Evolutionary conservation across 1,140 invertebrate species (phyloP).

Genomic region (Drosophila truncata): DNA sequence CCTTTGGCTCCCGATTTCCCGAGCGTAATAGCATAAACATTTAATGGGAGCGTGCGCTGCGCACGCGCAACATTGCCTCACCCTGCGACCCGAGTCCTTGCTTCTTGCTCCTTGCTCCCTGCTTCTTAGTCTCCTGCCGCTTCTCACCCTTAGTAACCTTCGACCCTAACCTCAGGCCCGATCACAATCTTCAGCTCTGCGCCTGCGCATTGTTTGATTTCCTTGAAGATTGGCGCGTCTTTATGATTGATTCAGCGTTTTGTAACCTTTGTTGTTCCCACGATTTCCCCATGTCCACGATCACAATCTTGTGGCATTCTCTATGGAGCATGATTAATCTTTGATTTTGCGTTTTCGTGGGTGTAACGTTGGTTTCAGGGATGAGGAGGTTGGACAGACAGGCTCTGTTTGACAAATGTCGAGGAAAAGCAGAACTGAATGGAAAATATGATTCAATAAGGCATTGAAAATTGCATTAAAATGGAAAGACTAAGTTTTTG

Average conservation of each 20-base stretch:
- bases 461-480: not conserved
- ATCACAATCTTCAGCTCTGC: slow-evolving; percentile 34
- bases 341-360: slow-evolving; percentile 42
- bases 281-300: slow-evolving; percentile 51
- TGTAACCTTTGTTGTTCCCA: slow-evolving; percentile 62
- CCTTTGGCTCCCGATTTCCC: slow-evolving; percentile 34
- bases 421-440: slow-evolving; percentile 8
- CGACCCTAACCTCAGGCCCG: slow-evolving; percentile 35
- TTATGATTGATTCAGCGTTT: slow-evolving; percentile 74
- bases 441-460: slow-evolving; percentile 11
- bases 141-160: slow-evolving; percentile 27
- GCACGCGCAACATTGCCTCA: slow-evolving; percentile 77
- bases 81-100: slow-evolving; percentile 25
- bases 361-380: slow-evolving; percentile 28
- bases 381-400: not conserved
- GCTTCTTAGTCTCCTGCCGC: not conserved
- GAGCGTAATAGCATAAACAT: slow-evolving; percentile 74
- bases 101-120: not conserved
- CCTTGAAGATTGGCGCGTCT: slow-evolving; percentile 70
- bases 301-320: slow-evolving; percentile 77
- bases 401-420: slow-evolving; percentile 11
- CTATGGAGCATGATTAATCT: slow-evolving; percentile 48
- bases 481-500: not conserved
- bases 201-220: slow-evolving; percentile 61
- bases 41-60: slow-evolving; percentile 75